Base-by-base conservation (phyloP, 2,797 vertebrate species). In the Scarus forsteni region DNA sequence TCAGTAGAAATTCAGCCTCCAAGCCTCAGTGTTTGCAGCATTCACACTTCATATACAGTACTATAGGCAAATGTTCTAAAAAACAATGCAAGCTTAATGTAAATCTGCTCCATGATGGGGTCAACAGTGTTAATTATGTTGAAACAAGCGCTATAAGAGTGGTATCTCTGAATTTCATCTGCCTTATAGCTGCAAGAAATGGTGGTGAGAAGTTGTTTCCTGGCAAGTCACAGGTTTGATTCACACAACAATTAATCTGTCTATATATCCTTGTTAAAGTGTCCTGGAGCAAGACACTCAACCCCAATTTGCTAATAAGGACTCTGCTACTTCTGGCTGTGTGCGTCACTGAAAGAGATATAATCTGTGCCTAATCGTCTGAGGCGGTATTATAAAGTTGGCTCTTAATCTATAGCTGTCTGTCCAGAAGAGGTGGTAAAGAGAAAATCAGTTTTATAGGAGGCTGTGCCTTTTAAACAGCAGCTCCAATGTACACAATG, bases 121-220 rank as follows among this genome's bases (percentile, higher is more conserved):
- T 84, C 81, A 78, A 38, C 63, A 56, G 74, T 81, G 84, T 80
- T 89, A 85, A 88, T 85, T 78, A 75, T 67, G 55, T 69, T 40
- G 42, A 49, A 71, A 74, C n/a, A 45, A 80, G 45, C 70, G 16
- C 57, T 55, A 65, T 66, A 59, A 36, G 36, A 66, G 55, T 13
- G 39, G 16, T 70, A 79, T 85, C 60, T 60, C 18, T 12, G 76
- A 39, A 72, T 48, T 79, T 50, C 36, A 66, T 81, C 75, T 76
- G 46, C 68, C 42, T 67, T 35, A 27, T 13, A 64, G 73, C 51
- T 16, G 75, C 71, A 78, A 65, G 60, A 75, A 43, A 54, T 59
- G 16, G 70, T 68, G 38, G 45, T 10, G 14, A 36, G 10, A 61
- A 62, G 51, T 54, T 35, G 42, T 63, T 78, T 83, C 48, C 60